A percentile compares a stretch with the other conserved stretches of the same genome.
Conservation (phyloP, 2,797 vertebrate genomes). For the Allobates femoralis region DNA sequence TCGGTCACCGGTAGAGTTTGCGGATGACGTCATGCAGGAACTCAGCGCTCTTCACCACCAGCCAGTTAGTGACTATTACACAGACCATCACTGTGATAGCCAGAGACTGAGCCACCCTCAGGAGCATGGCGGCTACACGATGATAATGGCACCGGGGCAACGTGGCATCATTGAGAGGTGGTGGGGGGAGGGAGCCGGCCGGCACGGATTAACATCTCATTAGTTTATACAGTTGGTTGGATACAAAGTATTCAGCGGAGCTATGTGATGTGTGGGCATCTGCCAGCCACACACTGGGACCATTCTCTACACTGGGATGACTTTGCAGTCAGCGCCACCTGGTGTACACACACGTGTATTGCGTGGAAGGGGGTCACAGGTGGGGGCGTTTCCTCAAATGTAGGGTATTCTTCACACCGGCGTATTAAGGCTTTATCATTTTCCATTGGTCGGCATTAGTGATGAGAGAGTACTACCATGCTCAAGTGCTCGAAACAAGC, state of each 20-base stretch:
- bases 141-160: neutral
- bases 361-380: no score
- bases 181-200: neutral
- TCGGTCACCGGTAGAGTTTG: slow-evolving; percentile 15
- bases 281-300: neutral
- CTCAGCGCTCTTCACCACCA: slow-evolving; percentile 54
- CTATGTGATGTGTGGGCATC: slow-evolving; percentile 49
- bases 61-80: slow-evolving; percentile 58
- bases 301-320: neutral
- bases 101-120: slow-evolving; percentile 42
- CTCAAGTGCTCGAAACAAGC: no score
- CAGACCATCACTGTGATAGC: slow-evolving; percentile 56
- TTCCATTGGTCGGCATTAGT: no score
- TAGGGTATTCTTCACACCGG: no score
- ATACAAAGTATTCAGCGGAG: slow-evolving; percentile 22
- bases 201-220: neutral
- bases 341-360: neutral
- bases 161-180: neutral
- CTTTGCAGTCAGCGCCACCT: slow-evolving; percentile 16
- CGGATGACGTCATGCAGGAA: slow-evolving; percentile 32
- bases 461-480: no score
- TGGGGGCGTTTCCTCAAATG: no score
- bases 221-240: slow-evolving; percentile 17
- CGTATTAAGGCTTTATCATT: no score
- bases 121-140: slow-evolving; percentile 4